Evolutionary conservation across 2,888 invertebrate species (phyloP), one percentile per base, ranked within the genome.

Genomic region (Heliconius ismenius): DNA sequence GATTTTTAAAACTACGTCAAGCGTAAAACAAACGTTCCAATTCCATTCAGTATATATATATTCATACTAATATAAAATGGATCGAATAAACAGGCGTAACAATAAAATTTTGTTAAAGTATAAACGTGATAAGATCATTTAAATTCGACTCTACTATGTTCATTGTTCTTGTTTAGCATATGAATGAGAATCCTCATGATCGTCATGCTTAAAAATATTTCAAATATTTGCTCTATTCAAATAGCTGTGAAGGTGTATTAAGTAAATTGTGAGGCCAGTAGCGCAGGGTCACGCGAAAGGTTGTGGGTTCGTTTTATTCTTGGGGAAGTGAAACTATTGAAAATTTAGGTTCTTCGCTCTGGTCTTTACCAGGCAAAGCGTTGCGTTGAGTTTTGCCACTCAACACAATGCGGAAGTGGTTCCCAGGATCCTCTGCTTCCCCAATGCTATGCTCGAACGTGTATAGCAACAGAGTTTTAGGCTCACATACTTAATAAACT

Each of bases 181-280:
- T 68, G 63, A 63, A 72, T 78, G 74, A 79, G 58, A 76, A 78
- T 76, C 24, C 32, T 43, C 15, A 54, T 36, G 58, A 73, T 67
- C 74, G 76, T 78, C 78, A 77, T 54, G 75, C 62, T 73, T 80
- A 73, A 77, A 80, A 80, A 77, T 78, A 74, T 75, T 77, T 75
- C 68, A 62, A 67, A 63, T 74, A 70, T 64, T 65, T 65, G 70
- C 72, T 79, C 70, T 74, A 39, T 76, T 65, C 7, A 58, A 70
- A 70, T 54, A 32, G 32, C 24, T 21, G 11, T 2, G 3, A 28
- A 28, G 26, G 0, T 28, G 28, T 24, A 24, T 39, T 15, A 67
- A 67, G 67, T 67, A 15, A 67, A 39, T 15, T 65, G n/a, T 24
- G 6, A 39, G n/a, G 13, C 24, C n/a, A 18, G 13, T 65, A 4